phyloP scores from a whole-genome alignment of 64 coral and sea anemone species.

The Pocillopora verrucosa region DNA sequence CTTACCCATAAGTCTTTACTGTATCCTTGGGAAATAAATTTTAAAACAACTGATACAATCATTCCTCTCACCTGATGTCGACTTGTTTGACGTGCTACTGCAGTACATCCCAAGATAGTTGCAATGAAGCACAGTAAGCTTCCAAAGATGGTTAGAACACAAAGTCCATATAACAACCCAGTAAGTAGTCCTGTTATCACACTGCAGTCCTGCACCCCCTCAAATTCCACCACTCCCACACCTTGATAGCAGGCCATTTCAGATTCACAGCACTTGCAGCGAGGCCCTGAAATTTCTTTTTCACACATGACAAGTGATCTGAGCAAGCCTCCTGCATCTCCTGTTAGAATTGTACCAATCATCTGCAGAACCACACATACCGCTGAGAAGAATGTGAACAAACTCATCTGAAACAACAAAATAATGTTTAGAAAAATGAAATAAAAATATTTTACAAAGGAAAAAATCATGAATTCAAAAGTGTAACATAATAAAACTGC shows the following conservation, averaged over 20 bases:
- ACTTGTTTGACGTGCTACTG: slow-evolving; percentile 72
- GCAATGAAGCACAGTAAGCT: slow-evolving; percentile 86
- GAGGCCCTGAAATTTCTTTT: not conserved
- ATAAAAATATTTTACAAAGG: not conserved
- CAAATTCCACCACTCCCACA: slow-evolving; percentile 49
- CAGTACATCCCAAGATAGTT: slow-evolving; percentile 87
- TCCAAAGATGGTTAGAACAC: slow-evolving; percentile 87
- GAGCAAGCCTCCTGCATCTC: slow-evolving; percentile 70
- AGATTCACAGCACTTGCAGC: slow-evolving; percentile 72
- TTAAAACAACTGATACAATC: not conserved
- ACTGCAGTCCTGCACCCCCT: slow-evolving; percentile 64
- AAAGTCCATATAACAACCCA: slow-evolving; percentile 82
- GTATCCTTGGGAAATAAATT: not conserved
- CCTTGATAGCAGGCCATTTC: slow-evolving; percentile 47
- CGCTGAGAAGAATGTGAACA: slow-evolving; percentile 95
- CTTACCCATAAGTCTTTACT: too few species aligned
- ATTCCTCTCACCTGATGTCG: slow-evolving; percentile 68
- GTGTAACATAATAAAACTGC: too few species aligned
- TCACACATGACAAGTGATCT: slow-evolving; percentile 76
- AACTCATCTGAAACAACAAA: slow-evolving; percentile 68
- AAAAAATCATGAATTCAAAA: not conserved
- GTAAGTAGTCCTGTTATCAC: slow-evolving; percentile 71
- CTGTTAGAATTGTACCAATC: slow-evolving; percentile 89
- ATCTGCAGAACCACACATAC: slow-evolving; percentile 89
- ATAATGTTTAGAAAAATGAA: not conserved